Percentiles rank a stretch among this genome's conserved stretches.
phyloP scores from a whole-genome alignment of 30 jellyfish, hydroid and myxozoan genomes.

The Turritopsis rubra region DNA sequence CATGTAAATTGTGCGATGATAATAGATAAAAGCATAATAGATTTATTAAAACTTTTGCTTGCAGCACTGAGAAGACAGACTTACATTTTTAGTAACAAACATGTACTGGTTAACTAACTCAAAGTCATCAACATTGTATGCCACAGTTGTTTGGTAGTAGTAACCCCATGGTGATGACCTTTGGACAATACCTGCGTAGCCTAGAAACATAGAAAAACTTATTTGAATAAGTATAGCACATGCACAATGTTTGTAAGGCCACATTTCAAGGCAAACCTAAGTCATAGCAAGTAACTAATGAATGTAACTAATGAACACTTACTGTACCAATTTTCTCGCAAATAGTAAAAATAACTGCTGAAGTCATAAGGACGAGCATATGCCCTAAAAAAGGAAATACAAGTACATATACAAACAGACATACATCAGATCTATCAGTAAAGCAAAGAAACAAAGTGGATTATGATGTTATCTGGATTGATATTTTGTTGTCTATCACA shows the following conservation, averaged over 20 bases:
- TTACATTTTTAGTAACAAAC: slow-evolving; percentile 70
- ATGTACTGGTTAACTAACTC: slow-evolving; percentile 73
- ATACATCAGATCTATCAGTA: too few relatives aligned
- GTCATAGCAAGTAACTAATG: background rate
- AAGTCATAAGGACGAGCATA: slow-evolving; percentile 21
- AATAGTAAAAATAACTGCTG: background rate
- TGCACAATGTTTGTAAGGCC: too few relatives aligned
- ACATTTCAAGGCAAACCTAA: background rate
- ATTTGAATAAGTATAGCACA: too few relatives aligned
- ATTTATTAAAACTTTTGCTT: too few relatives aligned
- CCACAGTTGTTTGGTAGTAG: slow-evolving; percentile 45
- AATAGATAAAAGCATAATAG: too few relatives aligned
- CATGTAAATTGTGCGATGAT: background rate
- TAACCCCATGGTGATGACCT: slow-evolving; percentile 29
- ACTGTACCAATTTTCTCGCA: slow-evolving; percentile 10
- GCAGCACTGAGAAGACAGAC: too few relatives aligned
- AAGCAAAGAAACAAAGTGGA: too few relatives aligned
- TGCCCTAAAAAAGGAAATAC: background rate
- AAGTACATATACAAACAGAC: background rate
- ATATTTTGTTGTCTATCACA: too few relatives aligned
- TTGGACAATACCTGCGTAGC: background rate
- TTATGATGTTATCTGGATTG: too few relatives aligned
- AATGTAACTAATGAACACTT: background rate
- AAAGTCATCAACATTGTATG: slow-evolving; percentile 62
- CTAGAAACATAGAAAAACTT: slow-evolving; percentile 9